Conservation (phyloP, 2,797 vertebrate genomes). For the Lacerta bilineata region DNA sequence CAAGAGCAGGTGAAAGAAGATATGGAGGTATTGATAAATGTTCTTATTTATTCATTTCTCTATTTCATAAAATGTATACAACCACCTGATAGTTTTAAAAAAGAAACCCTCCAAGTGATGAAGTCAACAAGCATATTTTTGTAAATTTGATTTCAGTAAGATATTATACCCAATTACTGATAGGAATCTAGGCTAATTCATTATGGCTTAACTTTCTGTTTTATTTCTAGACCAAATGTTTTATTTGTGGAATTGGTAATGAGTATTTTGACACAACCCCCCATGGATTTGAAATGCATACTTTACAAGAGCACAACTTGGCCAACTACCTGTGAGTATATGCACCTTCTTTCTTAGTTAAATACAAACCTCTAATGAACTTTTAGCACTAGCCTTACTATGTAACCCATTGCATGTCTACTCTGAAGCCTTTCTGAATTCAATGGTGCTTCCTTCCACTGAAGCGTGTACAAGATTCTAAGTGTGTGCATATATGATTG, state of each 20-base stretch:
- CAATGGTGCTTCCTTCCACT: neutral
- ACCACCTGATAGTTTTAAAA: too few species aligned
- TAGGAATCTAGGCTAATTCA: slow-evolving; percentile 30
- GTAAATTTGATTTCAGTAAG: slow-evolving; percentile 22
- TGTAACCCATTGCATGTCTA: neutral
- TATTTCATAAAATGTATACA: too few species aligned
- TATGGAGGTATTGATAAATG: slow-evolving; percentile 90
- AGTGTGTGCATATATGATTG: too few species aligned
- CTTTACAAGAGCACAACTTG: slow-evolving; percentile 98
- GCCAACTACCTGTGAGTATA: slow-evolving; percentile 98
- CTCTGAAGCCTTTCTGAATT: neutral
- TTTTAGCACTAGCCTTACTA: neutral
- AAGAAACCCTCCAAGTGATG: too few species aligned
- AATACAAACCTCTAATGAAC: neutral
- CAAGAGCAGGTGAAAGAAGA: slow-evolving; percentile 99
- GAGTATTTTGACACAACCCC: slow-evolving; percentile 98
- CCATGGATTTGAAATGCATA: slow-evolving; percentile 98
- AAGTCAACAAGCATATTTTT: too few species aligned
- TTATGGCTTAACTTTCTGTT: slow-evolving; percentile 1
- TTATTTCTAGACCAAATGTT: slow-evolving; percentile 94
- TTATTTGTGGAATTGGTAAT: slow-evolving; percentile 98
- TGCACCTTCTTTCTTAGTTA: slow-evolving; percentile 11
- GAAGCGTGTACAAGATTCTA: neutral
- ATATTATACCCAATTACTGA: neutral
- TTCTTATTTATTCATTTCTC: too few species aligned